Evolutionary conservation across 2,113 vertebrate species (phyloP).

Genomic region (Nematolebias whitei): DNA sequence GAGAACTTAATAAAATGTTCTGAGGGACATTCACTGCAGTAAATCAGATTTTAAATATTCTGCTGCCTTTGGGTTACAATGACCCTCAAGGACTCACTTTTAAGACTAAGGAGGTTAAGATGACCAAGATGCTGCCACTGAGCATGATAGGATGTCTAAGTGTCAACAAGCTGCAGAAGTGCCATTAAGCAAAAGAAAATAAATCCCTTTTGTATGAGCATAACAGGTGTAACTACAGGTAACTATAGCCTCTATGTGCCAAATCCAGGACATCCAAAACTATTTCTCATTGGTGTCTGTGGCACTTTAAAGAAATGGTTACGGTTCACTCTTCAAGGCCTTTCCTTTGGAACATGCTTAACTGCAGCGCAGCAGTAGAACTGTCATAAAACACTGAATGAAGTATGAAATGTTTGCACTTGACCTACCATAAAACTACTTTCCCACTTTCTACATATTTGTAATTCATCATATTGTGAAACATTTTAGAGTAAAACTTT

Average conservation of each 20-base stretch:
- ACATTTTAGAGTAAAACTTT: not conserved
- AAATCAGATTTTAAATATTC: no score
- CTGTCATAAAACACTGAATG: slow-evolving; percentile 52
- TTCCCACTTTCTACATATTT: slow-evolving; percentile 54
- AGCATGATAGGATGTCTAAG: no score
- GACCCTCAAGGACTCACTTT: no score
- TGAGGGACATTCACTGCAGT: no score
- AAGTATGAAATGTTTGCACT: slow-evolving; percentile 66
- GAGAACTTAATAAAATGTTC: not conserved
- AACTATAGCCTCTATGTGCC: slow-evolving; percentile 30
- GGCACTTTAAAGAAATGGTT: slow-evolving; percentile 44
- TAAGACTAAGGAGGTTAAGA: no score
- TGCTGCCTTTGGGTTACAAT: no score
- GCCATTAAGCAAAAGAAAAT: no score
- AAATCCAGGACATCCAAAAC: slow-evolving; percentile 17
- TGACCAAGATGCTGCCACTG: no score
- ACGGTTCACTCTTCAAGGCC: slow-evolving; percentile 41
- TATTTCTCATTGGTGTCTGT: slow-evolving; percentile 24
- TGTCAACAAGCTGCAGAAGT: no score
- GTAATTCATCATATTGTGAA: slow-evolving; percentile 25
- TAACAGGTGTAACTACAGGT: slow-evolving; percentile 29
- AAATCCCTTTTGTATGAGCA: slow-evolving; percentile 3
- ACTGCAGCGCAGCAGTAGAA: slow-evolving; percentile 45
- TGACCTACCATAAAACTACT: slow-evolving; percentile 58
- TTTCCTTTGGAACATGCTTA: slow-evolving; percentile 27